These are phyloP conservation scores for Melieria omissa DNA, from an alignment of 2,888 invertebrate species.

Conservation along the genomic window DNA sequence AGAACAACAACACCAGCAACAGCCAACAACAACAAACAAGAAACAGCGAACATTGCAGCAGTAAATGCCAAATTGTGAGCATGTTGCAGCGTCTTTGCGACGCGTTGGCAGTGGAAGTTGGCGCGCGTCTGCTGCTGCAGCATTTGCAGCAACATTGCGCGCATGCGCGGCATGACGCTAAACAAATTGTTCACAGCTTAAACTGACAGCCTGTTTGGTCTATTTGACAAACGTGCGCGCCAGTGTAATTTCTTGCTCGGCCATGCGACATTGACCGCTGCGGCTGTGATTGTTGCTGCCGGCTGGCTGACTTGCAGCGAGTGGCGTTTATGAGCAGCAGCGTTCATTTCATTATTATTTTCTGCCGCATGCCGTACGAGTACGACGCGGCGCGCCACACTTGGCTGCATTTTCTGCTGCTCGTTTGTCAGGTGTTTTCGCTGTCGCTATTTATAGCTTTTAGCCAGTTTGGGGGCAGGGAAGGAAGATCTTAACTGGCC, in stretches of 20 bases:
- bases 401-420: too few species aligned
- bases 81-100: background rate
- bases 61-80: slow-evolving; percentile 1
- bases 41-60: background rate
- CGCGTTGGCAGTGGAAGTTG: too few species aligned
- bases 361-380: too few species aligned
- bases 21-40: slow-evolving; percentile 3
- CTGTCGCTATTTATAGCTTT: too few species aligned
- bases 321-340: slow-evolving; percentile 7
- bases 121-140: background rate
- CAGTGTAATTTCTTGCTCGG: background rate
- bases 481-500: too few species aligned
- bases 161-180: slow-evolving; percentile 27
- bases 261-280: too few species aligned
- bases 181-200: slow-evolving; percentile 60
- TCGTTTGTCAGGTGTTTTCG: too few species aligned
- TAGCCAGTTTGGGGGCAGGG: too few species aligned
- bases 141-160: background rate
- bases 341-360: too few species aligned
- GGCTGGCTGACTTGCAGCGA: background rate
- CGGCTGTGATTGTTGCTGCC: background rate
- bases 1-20: slow-evolving; percentile 19
- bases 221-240: background rate
- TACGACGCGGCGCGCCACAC: too few species aligned
- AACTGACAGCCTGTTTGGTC: slow-evolving; percentile 38